Conservation (phyloP, 1,140 invertebrate genomes). For the Pogonognathellus flavescens region DNA sequence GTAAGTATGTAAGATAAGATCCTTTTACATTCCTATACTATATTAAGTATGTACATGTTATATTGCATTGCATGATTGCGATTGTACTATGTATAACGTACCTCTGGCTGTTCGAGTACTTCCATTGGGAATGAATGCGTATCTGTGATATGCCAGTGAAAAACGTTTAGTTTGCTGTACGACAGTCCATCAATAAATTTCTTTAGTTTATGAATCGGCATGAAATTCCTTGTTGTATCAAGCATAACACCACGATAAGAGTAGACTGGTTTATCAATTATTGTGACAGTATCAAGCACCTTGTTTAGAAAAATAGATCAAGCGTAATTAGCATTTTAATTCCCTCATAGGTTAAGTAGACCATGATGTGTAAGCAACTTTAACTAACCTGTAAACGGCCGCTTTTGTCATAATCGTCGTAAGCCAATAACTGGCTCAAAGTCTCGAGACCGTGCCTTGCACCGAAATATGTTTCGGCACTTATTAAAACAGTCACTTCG, state of each 20-base stretch:
- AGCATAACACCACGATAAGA: constrained; percentile 81
- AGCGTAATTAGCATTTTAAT: too few species aligned
- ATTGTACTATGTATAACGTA: background rate
- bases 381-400: background rate
- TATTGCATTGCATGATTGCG: too few species aligned
- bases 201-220: constrained; percentile 63
- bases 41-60: too few species aligned
- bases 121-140: constrained; percentile 79
- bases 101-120: constrained; percentile 13
- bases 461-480: constrained; percentile 79
- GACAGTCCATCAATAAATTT: constrained; percentile 68
- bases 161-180: constrained; percentile 68
- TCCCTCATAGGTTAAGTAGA: too few species aligned
- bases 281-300: constrained; percentile 70
- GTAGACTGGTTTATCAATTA: constrained; percentile 80
- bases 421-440: constrained; percentile 76
- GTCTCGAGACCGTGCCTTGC: constrained; percentile 83
- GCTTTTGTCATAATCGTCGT: background rate
- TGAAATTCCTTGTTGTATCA: constrained; percentile 76
- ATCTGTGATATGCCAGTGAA: constrained; percentile 69
- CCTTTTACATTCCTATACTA: too few species aligned
- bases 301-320: background rate
- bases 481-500: constrained; percentile 68
- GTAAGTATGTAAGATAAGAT: too few species aligned
- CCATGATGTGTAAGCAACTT: too few species aligned